Evolutionary conservation across 2,113 vertebrate species (phyloP), one percentile per base, ranked within the genome.

Genomic region (Archilochus colubris): DNA sequence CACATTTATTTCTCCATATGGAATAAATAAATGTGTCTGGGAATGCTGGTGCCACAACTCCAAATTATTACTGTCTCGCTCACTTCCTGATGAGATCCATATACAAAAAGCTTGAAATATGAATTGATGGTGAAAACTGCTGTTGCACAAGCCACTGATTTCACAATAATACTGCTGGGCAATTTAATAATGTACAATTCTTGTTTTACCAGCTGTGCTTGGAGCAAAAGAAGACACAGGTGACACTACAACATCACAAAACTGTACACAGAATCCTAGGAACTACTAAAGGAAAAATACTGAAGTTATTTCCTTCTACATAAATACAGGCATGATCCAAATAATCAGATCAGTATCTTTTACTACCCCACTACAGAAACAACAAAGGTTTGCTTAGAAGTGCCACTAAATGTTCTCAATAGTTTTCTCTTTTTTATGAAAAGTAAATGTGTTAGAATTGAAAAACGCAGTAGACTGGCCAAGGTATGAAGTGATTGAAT

Each of bases 61-160:
- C 40, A 78, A 88, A 93, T 92, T 93, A 76, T 86, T 93, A 74
- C n/a, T 90, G 95, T 90, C 92, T 96, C 33, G 0, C 31, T 93
- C n/a, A 84, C 74, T 96, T 95, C 86, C 91, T 95, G 83, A 93
- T 88, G 63, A 79, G 44, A 88, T 59, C 43, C 64, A 81, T 92
- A 75, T 3, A 90, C 44, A 79, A 82, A 92, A 92, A 76, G 21
- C 57, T 64, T 91, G 59, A 88, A 82, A 79, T 58, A 76, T 3
- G 12, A 72, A 94, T 33, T 79, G 20, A 69, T 58, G 87, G 25
- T 36, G 63, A 36, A 93, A 90, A 21, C 20, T 74, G 19, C 33
- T 36, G 44, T 64, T 88, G 81, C 17, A 72, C n/a, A 86, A 94
- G 21, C 24, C n/a, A 63, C n/a, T 2, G 4, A 0, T 88, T 81